phyloP scores from a whole-genome alignment of 2,797 vertebrate genomes.

The Psittacula derbiana region DNA sequence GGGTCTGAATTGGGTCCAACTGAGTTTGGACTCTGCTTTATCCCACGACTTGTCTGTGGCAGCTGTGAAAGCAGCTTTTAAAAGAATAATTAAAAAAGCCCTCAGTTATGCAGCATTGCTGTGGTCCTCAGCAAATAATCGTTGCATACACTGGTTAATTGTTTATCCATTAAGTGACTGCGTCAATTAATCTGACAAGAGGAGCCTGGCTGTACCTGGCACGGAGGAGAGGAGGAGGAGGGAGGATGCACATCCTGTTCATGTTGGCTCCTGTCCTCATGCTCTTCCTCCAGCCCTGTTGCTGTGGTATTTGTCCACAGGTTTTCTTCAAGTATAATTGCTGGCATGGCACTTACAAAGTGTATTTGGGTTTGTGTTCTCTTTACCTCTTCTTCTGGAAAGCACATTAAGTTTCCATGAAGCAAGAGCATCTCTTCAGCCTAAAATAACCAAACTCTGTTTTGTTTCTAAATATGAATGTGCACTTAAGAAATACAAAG shows the following conservation, averaged over 20 bases:
- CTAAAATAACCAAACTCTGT: background rate
- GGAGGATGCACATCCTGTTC: background rate
- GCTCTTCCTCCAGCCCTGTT: background rate
- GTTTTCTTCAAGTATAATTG: background rate
- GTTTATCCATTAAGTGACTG: conserved; percentile 58
- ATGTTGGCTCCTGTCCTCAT: background rate
- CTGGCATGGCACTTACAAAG: fast-evolving
- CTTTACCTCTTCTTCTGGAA: background rate
- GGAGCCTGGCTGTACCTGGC: conserved; percentile 39
- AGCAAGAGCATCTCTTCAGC: background rate
- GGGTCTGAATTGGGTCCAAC: background rate
- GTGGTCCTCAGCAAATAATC: background rate
- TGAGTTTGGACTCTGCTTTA: background rate
- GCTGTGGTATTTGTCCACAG: background rate
- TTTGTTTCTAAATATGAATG: background rate
- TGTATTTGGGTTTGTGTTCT: background rate
- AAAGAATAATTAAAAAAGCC: background rate
- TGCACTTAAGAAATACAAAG: conserved; percentile 9
- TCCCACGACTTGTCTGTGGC: background rate
- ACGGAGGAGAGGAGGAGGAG: background rate
- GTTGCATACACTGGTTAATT: conserved; percentile 26
- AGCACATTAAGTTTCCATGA: background rate
- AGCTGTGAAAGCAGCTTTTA: background rate
- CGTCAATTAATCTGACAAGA: background rate
- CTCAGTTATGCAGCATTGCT: background rate